Percentiles rank a stretch among this genome's conserved stretches.
Conservation (phyloP, 1,140 invertebrate genomes). For the Macrotrachela quadricornifera region DNA sequence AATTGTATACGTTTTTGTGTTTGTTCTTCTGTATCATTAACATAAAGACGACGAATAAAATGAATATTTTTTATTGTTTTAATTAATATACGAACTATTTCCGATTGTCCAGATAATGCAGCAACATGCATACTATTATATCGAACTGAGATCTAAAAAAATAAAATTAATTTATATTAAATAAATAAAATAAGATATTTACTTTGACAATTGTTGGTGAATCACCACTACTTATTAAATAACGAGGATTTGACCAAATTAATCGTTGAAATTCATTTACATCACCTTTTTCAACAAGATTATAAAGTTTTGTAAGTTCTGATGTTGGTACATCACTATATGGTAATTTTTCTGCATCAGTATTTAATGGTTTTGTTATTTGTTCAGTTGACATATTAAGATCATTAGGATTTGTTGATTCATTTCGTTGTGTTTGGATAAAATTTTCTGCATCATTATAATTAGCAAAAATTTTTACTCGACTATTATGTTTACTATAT, state of each 20-base stretch:
- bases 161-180: background rate
- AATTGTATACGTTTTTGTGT: conserved; percentile 39
- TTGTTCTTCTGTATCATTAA: conserved; percentile 37
- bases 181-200: conserved; percentile 1
- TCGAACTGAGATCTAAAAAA: conserved; percentile 44
- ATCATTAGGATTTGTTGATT: no score
- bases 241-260: conserved; percentile 56
- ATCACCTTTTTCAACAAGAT: conserved; percentile 38
- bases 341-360: conserved; percentile 22
- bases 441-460: no score
- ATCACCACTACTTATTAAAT: conserved; percentile 59
- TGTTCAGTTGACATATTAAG: no score
- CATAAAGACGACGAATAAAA: conserved; percentile 55
- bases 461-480: no score
- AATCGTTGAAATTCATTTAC: conserved; percentile 38
- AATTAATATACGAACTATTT: conserved; percentile 51
- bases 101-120: conserved; percentile 43
- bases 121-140: conserved; percentile 73
- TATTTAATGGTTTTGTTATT: background rate
- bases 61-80: conserved; percentile 46
- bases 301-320: conserved; percentile 40
- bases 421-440: no score
- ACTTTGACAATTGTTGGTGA: conserved; percentile 49
- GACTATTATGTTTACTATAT: no score
- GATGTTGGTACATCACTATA: conserved; percentile 52